These are phyloP conservation scores for Tipula unca DNA, from an alignment of 2,888 invertebrate species.

Conservation along the genomic window DNA sequence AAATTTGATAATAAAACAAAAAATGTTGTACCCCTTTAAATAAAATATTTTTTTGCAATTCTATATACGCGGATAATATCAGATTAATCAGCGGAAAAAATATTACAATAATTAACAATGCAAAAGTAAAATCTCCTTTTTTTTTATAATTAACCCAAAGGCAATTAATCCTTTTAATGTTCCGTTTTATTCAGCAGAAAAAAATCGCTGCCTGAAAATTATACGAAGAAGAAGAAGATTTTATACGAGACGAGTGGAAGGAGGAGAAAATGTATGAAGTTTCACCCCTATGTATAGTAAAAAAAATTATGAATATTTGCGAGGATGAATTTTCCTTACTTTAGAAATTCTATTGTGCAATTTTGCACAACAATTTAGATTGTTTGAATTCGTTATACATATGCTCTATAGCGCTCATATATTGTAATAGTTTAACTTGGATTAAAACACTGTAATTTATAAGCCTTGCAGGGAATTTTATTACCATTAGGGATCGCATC, in stretches of 20 bases:
- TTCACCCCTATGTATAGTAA: neutral
- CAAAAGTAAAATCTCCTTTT: too few species aligned
- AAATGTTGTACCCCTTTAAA: neutral
- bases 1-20: neutral
- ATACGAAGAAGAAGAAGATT: too few species aligned
- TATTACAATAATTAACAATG: neutral
- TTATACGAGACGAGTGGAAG: neutral
- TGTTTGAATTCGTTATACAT: too few species aligned
- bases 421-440: too few species aligned
- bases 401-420: too few species aligned
- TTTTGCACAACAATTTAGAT: too few species aligned
- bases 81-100: neutral
- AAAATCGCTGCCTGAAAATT: neutral
- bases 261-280: neutral
- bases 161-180: neutral
- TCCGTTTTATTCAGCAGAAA: neutral
- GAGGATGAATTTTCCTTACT: too few species aligned
- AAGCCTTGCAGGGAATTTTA: too few species aligned
- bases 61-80: neutral
- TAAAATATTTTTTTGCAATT: neutral
- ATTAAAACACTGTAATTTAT: too few species aligned
- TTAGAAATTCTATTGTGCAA: too few species aligned
- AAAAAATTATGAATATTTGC: too few species aligned
- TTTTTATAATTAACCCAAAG: neutral
- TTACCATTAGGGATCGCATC: too few species aligned